Conservation (phyloP, 2,888 invertebrate species). For the Merodon equestris region DNA sequence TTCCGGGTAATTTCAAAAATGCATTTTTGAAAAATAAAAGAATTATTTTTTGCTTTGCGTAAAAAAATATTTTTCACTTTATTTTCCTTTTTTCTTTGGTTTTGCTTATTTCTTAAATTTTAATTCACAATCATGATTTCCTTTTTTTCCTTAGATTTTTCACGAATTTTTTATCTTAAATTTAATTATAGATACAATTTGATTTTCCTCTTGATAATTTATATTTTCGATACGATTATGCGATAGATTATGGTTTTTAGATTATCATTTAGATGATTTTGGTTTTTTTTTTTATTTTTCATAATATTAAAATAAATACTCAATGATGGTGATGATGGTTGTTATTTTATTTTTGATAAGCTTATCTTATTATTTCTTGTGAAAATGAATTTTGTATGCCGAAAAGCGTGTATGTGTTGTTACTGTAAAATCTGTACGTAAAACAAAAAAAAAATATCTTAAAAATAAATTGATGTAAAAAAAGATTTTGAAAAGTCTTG, state of each 20-base stretch:
- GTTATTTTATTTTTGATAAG: not conserved
- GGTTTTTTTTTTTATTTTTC: slow-evolving; percentile 30
- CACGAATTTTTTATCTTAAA: slow-evolving; percentile 59
- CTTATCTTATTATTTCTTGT: too few species aligned
- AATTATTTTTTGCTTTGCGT: slow-evolving; percentile 37
- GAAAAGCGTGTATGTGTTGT: too few species aligned
- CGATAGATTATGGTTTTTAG: too few species aligned
- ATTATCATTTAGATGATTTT: too few species aligned
- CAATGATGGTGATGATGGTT: slow-evolving; percentile 43
- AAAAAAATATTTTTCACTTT: slow-evolving; percentile 58
- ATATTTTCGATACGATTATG: slow-evolving; percentile 48
- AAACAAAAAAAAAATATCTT: too few species aligned
- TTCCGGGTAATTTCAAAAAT: slow-evolving; percentile 12
- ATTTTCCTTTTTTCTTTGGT: slow-evolving; percentile 45
- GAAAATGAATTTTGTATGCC: too few species aligned
- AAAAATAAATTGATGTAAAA: too few species aligned
- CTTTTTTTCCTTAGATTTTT: slow-evolving; percentile 28
- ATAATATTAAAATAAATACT: slow-evolving; percentile 46
- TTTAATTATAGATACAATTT: slow-evolving; percentile 54
- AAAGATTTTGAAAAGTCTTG: too few species aligned
- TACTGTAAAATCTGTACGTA: too few species aligned
- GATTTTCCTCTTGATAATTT: slow-evolving; percentile 10
- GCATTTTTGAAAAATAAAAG: slow-evolving; percentile 41
- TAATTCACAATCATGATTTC: slow-evolving; percentile 35
- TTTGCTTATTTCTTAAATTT: slow-evolving; percentile 39